Conservation (phyloP, 2,888 invertebrate species). For the Phortica okadai region DNA sequence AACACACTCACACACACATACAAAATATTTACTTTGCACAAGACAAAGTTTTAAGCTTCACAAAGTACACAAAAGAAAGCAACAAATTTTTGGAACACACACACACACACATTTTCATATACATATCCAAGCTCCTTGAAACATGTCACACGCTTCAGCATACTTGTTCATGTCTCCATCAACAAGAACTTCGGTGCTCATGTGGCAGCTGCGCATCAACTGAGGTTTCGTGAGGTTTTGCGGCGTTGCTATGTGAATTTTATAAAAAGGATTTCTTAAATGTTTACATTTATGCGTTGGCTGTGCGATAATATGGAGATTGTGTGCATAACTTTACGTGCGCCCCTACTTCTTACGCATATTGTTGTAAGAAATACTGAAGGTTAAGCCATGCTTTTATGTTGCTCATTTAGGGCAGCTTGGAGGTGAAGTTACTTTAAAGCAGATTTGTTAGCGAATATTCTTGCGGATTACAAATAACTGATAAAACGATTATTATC, state of each 20-base stretch:
- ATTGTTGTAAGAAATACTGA: no score
- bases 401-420: no score
- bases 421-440: no score
- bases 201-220: not conserved
- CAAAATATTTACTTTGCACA: not conserved
- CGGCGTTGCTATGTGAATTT: not conserved
- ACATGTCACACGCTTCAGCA: not conserved
- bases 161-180: no score
- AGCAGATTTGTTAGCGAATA: no score
- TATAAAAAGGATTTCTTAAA: not conserved
- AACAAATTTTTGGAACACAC: not conserved
- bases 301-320: not conserved
- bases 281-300: not conserved
- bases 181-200: not conserved
- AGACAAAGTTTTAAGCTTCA: not conserved
- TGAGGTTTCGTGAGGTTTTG: not conserved
- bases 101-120: not conserved
- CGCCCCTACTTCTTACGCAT: no score
- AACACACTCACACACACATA: not conserved
- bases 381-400: no score
- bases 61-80: not conserved
- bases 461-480: no score
- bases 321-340: constrained; percentile 10
- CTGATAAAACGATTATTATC: no score
- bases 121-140: not conserved